Conservation (phyloP, 2,797 vertebrate species). For the Crypturellus tataupa region DNA sequence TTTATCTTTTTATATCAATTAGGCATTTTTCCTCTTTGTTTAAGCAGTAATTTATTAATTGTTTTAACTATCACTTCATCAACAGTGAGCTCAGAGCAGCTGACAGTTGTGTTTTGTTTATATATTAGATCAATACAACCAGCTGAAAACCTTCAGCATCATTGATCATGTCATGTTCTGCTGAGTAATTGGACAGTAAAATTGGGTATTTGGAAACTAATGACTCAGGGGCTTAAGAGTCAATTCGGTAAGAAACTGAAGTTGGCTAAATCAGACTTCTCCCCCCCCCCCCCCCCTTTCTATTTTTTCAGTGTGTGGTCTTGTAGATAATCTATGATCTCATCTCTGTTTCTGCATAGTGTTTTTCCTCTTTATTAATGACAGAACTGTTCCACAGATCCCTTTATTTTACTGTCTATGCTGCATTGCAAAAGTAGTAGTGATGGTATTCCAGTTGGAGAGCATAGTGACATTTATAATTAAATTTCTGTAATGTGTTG, state of each 20-base stretch:
- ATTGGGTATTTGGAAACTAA: slow-evolving; percentile 75
- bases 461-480: neutral
- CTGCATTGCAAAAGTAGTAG: slow-evolving; percentile 10
- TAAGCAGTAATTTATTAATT: slow-evolving; percentile 78
- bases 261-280: slow-evolving; percentile 50
- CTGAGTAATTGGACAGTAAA: slow-evolving; percentile 80
- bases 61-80: slow-evolving; percentile 80
- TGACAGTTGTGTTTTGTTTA: slow-evolving; percentile 80
- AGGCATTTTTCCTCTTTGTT: slow-evolving; percentile 72
- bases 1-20: slow-evolving; percentile 78
- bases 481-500: neutral
- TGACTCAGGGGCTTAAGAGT: slow-evolving; percentile 75
- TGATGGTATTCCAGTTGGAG: neutral
- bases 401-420: slow-evolving; percentile 18
- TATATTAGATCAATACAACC: slow-evolving; percentile 78
- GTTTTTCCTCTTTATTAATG: slow-evolving; percentile 62
- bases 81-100: slow-evolving; percentile 73
- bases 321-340: slow-evolving; percentile 30
- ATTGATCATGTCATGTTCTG: slow-evolving; percentile 80
- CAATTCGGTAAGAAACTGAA: slow-evolving; percentile 60
- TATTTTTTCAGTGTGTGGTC: neutral
- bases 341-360: neutral
- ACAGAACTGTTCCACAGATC: slow-evolving; percentile 26
- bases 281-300: slow-evolving; percentile 42
- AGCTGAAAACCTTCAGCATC: slow-evolving; percentile 78